Evolutionary conservation across 2,797 vertebrate species (phyloP).

Genomic region (Lithobates sylvaticus): DNA sequence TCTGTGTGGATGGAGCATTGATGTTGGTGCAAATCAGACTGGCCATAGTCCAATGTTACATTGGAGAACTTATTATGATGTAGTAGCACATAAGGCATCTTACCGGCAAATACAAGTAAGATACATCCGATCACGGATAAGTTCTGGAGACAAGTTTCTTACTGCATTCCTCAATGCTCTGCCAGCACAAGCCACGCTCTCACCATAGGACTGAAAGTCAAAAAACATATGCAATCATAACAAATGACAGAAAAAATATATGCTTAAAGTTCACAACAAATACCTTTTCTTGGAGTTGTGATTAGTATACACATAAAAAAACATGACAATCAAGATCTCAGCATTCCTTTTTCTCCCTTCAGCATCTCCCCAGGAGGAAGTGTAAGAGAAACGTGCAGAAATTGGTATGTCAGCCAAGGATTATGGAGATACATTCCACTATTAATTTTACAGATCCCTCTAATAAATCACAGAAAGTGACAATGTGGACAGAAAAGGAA

Average conservation of each 20-base stretch:
- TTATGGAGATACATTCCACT: conserved; percentile 10
- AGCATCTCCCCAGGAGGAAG: conserved; percentile 14
- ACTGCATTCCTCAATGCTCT: conserved; percentile 91
- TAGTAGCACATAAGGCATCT: conserved; percentile 29
- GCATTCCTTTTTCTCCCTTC: neutral
- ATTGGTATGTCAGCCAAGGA: neutral
- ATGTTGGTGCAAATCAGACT: neutral
- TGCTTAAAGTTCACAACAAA: neutral
- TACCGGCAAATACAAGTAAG: conserved; percentile 90
- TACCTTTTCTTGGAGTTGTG: neutral
- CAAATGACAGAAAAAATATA: neutral
- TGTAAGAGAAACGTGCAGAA: conserved; percentile 4
- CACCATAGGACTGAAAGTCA: conserved; percentile 88
- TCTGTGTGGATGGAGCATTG: neutral
- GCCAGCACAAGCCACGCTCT: conserved; percentile 93
- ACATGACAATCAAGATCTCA: neutral
- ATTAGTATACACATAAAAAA: neutral
- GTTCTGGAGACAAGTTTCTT: conserved; percentile 88
- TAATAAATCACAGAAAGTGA: neutral
- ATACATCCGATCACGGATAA: conserved; percentile 95
- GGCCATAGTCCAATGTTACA: too few relatives aligned
- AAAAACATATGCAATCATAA: conserved; percentile 51
- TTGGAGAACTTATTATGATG: too few relatives aligned
- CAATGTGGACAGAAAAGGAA: neutral
- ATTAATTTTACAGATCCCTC: neutral